Evolutionary conservation across 2,797 vertebrate genomes (phyloP).

Genomic region (Limosa lapponica): DNA sequence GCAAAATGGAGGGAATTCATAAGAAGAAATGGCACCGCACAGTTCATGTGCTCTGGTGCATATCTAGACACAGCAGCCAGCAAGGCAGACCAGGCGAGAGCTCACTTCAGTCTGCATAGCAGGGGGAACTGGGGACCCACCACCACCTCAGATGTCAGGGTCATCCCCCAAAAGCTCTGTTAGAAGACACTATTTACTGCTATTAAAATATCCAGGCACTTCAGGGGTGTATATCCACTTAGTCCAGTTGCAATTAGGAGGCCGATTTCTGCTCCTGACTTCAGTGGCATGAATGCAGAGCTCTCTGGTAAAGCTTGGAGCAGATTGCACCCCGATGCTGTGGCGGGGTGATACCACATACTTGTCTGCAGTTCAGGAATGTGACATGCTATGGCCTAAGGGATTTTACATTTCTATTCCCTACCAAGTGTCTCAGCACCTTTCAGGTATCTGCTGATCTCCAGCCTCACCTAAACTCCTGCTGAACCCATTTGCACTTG

Average conservation of each 20-base stretch:
- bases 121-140: rapidly evolving
- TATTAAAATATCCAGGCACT: background rate
- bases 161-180: background rate
- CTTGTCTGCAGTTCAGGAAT: conserved; percentile 3
- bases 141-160: background rate
- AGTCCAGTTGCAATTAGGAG: background rate
- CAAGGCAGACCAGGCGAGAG: rapidly evolving
- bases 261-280: background rate
- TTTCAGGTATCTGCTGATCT: background rate
- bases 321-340: background rate
- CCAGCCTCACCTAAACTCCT: background rate
- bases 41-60: background rate
- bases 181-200: background rate
- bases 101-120: background rate
- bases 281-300: background rate
- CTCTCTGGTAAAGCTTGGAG: rapidly evolving
- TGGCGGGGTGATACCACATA: background rate
- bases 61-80: background rate
- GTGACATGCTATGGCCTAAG: background rate
- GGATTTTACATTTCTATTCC: background rate
- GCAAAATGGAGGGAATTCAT: background rate
- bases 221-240: background rate
- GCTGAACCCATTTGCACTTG: background rate
- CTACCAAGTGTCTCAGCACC: background rate
- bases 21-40: rapidly evolving